A percentile compares a stretch with the other conserved stretches of the same genome.
These are phyloP conservation scores for Sterna hirundo DNA, from an alignment of 2,113 vertebrate genomes.

Conservation along the genomic window DNA sequence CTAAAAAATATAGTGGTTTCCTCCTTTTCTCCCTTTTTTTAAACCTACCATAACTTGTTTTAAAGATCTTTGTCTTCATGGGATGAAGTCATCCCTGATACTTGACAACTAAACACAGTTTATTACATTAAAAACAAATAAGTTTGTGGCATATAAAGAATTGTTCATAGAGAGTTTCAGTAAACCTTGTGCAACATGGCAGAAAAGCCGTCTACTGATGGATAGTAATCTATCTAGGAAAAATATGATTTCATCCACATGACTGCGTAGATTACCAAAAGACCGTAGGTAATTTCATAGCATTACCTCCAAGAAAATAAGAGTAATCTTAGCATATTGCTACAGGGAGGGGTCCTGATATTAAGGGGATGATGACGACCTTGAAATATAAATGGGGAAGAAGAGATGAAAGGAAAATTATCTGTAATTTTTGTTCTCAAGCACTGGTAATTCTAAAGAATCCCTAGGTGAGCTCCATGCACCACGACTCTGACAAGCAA, in stretches of 20 bases:
- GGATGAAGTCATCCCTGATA: not conserved
- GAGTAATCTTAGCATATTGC: conserved; percentile 50
- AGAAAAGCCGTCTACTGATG: not conserved
- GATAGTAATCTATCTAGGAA: conserved; percentile 30
- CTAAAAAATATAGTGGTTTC: not conserved
- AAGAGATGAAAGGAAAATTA: conserved; percentile 60
- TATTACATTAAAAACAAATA: not conserved
- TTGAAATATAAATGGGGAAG: conserved; percentile 40
- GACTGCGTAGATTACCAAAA: conserved; percentile 16
- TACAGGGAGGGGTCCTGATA: conserved; percentile 22
- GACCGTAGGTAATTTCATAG: conserved; percentile 23
- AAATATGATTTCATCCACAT: conserved; percentile 2
- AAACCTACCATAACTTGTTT: not conserved
- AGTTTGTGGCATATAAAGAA: not conserved
- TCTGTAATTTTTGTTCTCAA: conserved; percentile 42
- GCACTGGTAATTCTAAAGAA: conserved; percentile 21
- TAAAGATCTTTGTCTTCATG: not conserved
- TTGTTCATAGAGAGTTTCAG: not conserved
- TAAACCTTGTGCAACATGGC: not conserved
- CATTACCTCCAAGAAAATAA: conserved; percentile 54
- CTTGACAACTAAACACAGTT: not conserved
- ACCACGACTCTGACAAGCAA: not conserved
- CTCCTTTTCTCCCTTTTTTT: not conserved
- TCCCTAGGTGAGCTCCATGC: not conserved
- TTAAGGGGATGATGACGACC: conserved; percentile 21